Evolutionary conservation across 2,888 invertebrate species (phyloP), one percentile per base, ranked within the genome.

Genomic region (Tachystola acroxantha): DNA sequence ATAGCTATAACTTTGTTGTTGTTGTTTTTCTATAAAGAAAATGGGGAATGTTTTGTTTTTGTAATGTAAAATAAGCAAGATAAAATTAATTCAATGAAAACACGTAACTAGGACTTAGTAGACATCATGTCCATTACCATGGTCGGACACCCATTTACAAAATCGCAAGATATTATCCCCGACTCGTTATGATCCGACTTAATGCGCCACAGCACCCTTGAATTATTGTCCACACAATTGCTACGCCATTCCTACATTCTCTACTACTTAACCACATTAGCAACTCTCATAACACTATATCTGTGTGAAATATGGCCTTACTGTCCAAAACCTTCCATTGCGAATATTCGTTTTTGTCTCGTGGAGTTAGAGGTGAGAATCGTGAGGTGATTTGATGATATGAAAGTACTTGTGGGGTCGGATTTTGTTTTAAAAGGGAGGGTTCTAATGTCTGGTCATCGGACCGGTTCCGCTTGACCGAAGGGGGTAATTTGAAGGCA

Each of bases 401-500:
- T 2, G 43, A 14, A 25, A 25, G 14, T 14, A 3, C 24, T 27
- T 27, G 6, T 13, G 57, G 71, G 71, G 70, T 67, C 61, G 32
- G 65, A 66, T 71, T 75, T 62, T 61, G 61, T 69, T 75, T 79
- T 75, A 75, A 82, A 81, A 71, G 76, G 74, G 78, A 71, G 79
- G 79, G 73, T 73, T 77, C 71, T 80, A 81, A 81, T 79, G 81
- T 69, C 66, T 72, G 81, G 78, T 76, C 78, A 78, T 75, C 71
- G 74, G 64, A 51, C 61, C 72, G 62, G 63, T 74, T 75, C 64
- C 60, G 74, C 75, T 80, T 84, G 86, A 81, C 85, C 84, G 79
- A 75, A 77, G 74, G 80, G 24, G 81, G 76, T 77, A 80, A 84
- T 86, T 86, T 79, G 73, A 69, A 86, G 72, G 84, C 86, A 86